A percentile compares a stretch with the other conserved stretches of the same genome.
These are phyloP conservation scores for Exocentrus adspersus DNA, from an alignment of 2,888 invertebrate species.

Conservation along the genomic window DNA sequence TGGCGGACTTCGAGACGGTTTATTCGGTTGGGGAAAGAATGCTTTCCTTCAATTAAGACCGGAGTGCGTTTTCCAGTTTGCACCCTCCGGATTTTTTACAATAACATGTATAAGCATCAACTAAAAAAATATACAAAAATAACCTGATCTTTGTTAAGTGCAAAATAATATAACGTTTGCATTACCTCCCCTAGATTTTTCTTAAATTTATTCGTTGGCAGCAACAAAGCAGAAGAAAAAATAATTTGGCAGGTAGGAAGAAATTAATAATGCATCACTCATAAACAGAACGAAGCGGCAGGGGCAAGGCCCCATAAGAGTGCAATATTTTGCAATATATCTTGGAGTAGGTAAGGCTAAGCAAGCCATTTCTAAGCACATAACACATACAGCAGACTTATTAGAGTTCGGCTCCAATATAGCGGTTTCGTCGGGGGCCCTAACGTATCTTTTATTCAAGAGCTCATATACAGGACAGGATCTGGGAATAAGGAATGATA, in stretches of 20 bases:
- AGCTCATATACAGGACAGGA: conserved; percentile 33
- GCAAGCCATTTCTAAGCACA: conserved; percentile 59
- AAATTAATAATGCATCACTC: conserved; percentile 53
- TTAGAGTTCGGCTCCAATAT: conserved; percentile 56
- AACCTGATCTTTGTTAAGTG: too few species aligned
- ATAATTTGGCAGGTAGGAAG: conserved; percentile 28
- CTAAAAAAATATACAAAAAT: too few species aligned
- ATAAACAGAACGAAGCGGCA: conserved; percentile 23
- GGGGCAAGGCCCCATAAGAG: conserved; percentile 41
- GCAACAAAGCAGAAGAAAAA: conserved; percentile 32
- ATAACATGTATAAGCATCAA: background rate
- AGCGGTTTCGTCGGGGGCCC: conserved; percentile 53
- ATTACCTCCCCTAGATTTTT: too few species aligned
- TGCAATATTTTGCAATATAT: conserved; percentile 51
- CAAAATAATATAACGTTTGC: too few species aligned
- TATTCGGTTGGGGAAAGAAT: background rate
- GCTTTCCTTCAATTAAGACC: background rate
- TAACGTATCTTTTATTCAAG: conserved; percentile 59
- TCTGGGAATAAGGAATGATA: too few species aligned
- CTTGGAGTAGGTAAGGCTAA: conserved; percentile 52
- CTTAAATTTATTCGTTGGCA: conserved; percentile 33
- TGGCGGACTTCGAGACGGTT: background rate
- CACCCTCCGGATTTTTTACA: background rate
- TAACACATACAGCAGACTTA: conserved; percentile 57
- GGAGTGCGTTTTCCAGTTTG: background rate